Conservation (phyloP, 2,797 vertebrate genomes). For the Buceros bicornis region DNA sequence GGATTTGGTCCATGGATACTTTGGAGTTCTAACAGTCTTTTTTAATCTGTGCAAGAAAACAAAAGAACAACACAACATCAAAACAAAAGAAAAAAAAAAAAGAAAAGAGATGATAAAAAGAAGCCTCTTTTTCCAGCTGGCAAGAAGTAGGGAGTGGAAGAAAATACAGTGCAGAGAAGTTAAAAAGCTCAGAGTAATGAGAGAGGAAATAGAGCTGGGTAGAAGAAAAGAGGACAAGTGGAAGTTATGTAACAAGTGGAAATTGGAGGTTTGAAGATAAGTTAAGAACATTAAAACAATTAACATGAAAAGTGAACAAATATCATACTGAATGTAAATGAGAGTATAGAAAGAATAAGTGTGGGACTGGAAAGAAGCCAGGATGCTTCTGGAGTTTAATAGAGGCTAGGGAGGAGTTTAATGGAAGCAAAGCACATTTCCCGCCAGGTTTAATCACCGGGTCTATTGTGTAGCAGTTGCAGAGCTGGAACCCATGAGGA, state of each 20-base stretch:
- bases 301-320: neutral
- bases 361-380: neutral
- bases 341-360: neutral
- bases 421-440: neutral
- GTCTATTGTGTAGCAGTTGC: neutral
- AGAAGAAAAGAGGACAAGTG: neutral
- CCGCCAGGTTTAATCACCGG: neutral
- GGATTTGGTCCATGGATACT: neutral
- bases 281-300: conserved; percentile 29
- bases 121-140: neutral
- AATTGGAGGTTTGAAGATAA: conserved; percentile 13
- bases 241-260: conserved; percentile 1
- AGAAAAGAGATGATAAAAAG: neutral
- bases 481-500: neutral
- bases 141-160: neutral
- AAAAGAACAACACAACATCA: neutral
- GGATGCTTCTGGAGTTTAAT: neutral
- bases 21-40: conserved; percentile 21
- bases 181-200: neutral
- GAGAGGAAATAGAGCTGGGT: neutral
- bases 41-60: conserved; percentile 23
- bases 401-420: neutral
- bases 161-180: neutral
- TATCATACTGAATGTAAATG: neutral
- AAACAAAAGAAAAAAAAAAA: neutral